Conservation (phyloP, 2,888 invertebrate species). For the Melieria picta region DNA sequence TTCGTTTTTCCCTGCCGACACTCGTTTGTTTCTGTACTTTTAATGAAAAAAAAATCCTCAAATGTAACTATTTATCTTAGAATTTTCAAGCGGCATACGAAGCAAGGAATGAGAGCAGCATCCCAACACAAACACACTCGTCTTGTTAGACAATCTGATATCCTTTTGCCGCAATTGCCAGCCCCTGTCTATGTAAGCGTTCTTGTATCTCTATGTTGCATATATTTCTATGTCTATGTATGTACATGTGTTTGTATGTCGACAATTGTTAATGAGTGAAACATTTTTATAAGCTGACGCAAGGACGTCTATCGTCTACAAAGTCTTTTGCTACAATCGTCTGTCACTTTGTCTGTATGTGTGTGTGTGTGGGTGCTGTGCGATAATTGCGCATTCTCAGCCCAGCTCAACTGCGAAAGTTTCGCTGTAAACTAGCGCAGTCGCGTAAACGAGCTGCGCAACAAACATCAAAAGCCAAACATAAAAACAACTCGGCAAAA, state of each 20-base stretch:
- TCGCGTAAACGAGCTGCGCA: no score
- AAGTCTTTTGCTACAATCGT: background rate
- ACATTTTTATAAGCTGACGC: slow-evolving; percentile 5
- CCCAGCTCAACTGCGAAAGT: slow-evolving; percentile 19
- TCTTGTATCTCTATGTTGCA: slow-evolving; percentile 5
- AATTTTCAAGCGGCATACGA: slow-evolving; percentile 38
- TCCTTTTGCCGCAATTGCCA: slow-evolving; percentile 50
- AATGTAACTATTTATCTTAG: slow-evolving; percentile 60
- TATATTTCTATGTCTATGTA: background rate
- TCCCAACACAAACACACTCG: slow-evolving; percentile 13
- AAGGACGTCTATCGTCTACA: background rate
- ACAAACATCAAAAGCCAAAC: no score
- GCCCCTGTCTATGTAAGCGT: slow-evolving; percentile 49
- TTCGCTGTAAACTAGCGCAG: background rate
- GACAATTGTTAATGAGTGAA: slow-evolving; percentile 19
- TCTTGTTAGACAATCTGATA: slow-evolving; percentile 46
- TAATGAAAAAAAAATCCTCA: slow-evolving; percentile 49
- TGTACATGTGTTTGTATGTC: background rate
- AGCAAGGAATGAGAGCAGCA: slow-evolving; percentile 8
- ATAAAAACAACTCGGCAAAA: no score
- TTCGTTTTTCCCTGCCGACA: slow-evolving; percentile 20
- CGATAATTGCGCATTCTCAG: slow-evolving; percentile 25
- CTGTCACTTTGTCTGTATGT: background rate
- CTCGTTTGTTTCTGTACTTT: slow-evolving; percentile 21
- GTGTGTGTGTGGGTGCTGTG: background rate